These are phyloP conservation scores for Troides oblongomaculatus DNA, from an alignment of 2,888 invertebrate species.

Conservation along the genomic window DNA sequence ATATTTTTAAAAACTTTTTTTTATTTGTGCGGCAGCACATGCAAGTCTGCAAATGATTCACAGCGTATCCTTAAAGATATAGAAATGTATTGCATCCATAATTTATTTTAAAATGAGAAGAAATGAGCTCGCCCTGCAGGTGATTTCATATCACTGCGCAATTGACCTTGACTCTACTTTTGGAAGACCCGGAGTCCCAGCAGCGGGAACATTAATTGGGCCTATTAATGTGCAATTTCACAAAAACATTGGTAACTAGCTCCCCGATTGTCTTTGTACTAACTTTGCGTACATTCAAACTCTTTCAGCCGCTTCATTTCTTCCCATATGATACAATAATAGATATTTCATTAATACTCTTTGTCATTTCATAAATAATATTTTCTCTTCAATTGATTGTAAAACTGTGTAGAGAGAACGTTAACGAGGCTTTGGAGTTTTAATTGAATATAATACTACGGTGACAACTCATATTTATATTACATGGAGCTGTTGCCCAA, in stretches of 20 bases:
- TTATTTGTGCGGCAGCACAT: slow-evolving; percentile 78
- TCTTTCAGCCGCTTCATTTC: slow-evolving; percentile 47
- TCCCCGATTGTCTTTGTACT: slow-evolving; percentile 71
- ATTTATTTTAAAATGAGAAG: slow-evolving; percentile 50
- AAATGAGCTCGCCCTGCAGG: slow-evolving; percentile 45
- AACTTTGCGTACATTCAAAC: slow-evolving; percentile 43
- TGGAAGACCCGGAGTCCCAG: too few relatives aligned
- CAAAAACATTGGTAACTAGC: slow-evolving; percentile 69
- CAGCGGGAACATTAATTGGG: too few relatives aligned
- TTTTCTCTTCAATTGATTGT: slow-evolving; percentile 58
- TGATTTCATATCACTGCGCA: slow-evolving; percentile 35
- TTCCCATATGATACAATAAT: slow-evolving; percentile 53
- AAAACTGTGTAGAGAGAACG: slow-evolving; percentile 54
- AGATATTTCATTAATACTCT: slow-evolving; percentile 67
- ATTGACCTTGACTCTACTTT: too few relatives aligned
- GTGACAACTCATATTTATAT: slow-evolving; percentile 58
- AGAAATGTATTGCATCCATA: slow-evolving; percentile 60
- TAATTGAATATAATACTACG: slow-evolving; percentile 64
- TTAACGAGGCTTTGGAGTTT: slow-evolving; percentile 40
- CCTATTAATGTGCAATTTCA: slow-evolving; percentile 32
- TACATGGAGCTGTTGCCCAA: slow-evolving; percentile 53
- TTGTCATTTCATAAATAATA: slow-evolving; percentile 77
- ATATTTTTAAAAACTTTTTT: slow-evolving; percentile 49
- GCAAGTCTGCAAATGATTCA: slow-evolving; percentile 71
- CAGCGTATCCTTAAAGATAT: slow-evolving; percentile 67